phyloP scores from a whole-genome alignment of 1,140 invertebrate species.

The Dufourea novaeangliae region DNA sequence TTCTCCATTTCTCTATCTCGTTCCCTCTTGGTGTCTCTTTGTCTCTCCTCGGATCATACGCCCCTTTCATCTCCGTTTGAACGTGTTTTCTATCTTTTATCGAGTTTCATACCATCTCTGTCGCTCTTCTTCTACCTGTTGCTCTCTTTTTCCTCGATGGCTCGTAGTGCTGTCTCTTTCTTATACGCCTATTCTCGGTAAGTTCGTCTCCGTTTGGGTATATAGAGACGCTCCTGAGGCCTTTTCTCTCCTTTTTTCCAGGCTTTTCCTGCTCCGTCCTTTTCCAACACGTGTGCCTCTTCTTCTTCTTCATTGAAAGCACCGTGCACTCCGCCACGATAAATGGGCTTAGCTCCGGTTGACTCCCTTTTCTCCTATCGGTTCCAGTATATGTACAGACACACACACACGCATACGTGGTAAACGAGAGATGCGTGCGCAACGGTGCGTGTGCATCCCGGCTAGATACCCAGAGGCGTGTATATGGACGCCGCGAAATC shows the following conservation, averaged over 20 bases:
- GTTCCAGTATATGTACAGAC: too few species aligned
- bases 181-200: neutral
- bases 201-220: slow-evolving; percentile 6
- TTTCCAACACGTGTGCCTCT: slow-evolving; percentile 35
- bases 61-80: neutral
- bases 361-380: slow-evolving; percentile 71
- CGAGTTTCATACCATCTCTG: slow-evolving; percentile 24
- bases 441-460: slow-evolving; percentile 14
- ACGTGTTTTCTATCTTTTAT: neutral
- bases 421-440: slow-evolving; percentile 16
- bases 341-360: slow-evolving; percentile 70
- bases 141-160: slow-evolving; percentile 1
- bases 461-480: slow-evolving; percentile 37
- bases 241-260: slow-evolving; percentile 45
- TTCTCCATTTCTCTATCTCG: neutral
- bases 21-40: neutral
- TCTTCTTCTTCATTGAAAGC: slow-evolving; percentile 61
- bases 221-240: neutral
- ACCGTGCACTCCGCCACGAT: slow-evolving; percentile 58
- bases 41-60: neutral
- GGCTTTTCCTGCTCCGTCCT: slow-evolving; percentile 52
- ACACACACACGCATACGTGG: slow-evolving; percentile 13
- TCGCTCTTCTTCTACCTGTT: slow-evolving; percentile 13
- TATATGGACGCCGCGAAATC: slow-evolving; percentile 52
- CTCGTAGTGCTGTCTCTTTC: neutral